Evolutionary conservation across 2,888 invertebrate genomes (phyloP).

Genomic region (Alcis repandata): DNA sequence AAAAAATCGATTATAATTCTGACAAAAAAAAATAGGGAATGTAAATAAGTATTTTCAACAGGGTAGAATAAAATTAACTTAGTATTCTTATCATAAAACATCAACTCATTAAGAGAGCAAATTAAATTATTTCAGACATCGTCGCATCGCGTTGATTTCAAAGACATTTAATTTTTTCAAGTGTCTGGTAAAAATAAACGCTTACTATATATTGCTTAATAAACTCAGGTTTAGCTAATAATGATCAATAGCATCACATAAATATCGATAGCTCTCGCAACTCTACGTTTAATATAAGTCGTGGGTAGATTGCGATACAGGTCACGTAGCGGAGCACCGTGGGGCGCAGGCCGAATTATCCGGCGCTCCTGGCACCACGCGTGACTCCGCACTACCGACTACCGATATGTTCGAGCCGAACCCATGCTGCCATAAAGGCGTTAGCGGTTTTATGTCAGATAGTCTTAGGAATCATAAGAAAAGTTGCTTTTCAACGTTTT

Average conservation of each 20-base stretch:
- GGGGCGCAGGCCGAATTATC: slow-evolving; percentile 58
- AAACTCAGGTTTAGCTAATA: background rate
- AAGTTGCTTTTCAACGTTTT: background rate
- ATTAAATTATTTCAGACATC: too few species aligned
- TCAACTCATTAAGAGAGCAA: too few species aligned
- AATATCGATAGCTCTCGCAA: slow-evolving; percentile 13
- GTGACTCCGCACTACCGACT: slow-evolving; percentile 57
- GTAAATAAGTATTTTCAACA: too few species aligned
- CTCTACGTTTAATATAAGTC: slow-evolving; percentile 53
- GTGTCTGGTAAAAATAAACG: too few species aligned
- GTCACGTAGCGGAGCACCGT: slow-evolving; percentile 64
- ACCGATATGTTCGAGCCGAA: slow-evolving; percentile 53
- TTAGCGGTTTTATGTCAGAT: slow-evolving; percentile 12
- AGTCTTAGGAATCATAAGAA: slow-evolving; percentile 2
- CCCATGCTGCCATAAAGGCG: slow-evolving; percentile 44
- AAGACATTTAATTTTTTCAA: too few species aligned
- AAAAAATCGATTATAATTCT: too few species aligned
- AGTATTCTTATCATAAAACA: too few species aligned
- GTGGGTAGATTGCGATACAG: slow-evolving; percentile 56
- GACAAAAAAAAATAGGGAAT: too few species aligned
- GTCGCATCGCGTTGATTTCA: too few species aligned
- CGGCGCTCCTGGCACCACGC: slow-evolving; percentile 54
- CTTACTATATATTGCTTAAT: background rate
- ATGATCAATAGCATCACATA: slow-evolving; percentile 1
- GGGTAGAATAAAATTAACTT: too few species aligned